Evolutionary conservation across 1,140 invertebrate genomes (phyloP), one percentile per base, ranked within the genome.

Genomic region (Drosophila jambulina): DNA sequence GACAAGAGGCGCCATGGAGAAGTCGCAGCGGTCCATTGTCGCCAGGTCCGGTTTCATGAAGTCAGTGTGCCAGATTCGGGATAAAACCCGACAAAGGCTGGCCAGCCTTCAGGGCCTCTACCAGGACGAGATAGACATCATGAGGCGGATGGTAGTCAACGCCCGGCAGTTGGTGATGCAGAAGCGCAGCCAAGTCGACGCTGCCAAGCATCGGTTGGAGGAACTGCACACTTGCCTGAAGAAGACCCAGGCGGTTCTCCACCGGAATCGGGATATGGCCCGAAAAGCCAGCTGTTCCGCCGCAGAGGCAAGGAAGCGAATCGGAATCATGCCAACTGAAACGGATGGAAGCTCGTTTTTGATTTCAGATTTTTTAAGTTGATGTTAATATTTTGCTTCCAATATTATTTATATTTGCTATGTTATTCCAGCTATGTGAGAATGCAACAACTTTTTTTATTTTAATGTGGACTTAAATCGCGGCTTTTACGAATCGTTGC

Each of bases 201-300:
- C 62, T 0, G 42, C 51, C 17, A 51, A 34, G 3, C 15, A 40
- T n/a, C 62, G 68, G 4, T 25, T 74, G 10, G 40, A 69, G 3
- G 25, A 72, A 12, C 17, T 77, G 3, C 36, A 48, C 15, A 12
- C 9, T 7, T 59, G 57, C 15, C 2, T 74, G 17, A 10, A 45
- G 10, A 23, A 69, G 7, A 60, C 67, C 0, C 32, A 45, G 17
- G 25, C 21, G 17, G 74, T 78, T 57, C 45, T 74, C 6, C 42
- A 77, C 2, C 12, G 10, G 4, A 85, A 63, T 1, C 21, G 48
- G 19, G 25, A 45, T 6, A 67, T 38, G 15, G 74, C 69, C 4
- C 9, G 64, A 25, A 77, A 68, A 34, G 82, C 82, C 12, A 54
- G 17, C 9, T 17, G 1, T 19, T 60, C 82, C 7, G 82, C 82